These are phyloP conservation scores for Philopotamus ludificatus DNA, from an alignment of 1,140 invertebrate genomes.

Conservation along the genomic window DNA sequence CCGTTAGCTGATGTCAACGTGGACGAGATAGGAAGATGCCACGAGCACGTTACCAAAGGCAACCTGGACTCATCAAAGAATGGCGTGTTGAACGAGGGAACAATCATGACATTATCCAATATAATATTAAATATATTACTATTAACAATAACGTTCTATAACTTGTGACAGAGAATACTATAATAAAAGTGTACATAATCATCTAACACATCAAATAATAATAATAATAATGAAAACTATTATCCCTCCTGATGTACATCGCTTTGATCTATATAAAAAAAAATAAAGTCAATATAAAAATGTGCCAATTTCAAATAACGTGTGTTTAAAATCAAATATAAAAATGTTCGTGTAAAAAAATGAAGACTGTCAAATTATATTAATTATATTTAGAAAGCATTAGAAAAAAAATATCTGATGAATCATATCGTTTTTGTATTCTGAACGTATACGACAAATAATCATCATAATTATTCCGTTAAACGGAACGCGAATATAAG, in stretches of 20 bases:
- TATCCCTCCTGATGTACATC: constrained; percentile 13
- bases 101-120: constrained; percentile 16
- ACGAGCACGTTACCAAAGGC: constrained; percentile 39
- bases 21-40: constrained; percentile 38
- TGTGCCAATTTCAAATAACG: constrained; percentile 16
- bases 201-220: not conserved
- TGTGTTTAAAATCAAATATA: constrained; percentile 7
- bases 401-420: too few relatives aligned
- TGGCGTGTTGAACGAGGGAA: constrained; percentile 26
- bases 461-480: not conserved
- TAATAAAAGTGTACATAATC: not conserved
- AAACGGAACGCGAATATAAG: not conserved
- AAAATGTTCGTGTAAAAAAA: constrained; percentile 2
- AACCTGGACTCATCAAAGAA: constrained; percentile 39
- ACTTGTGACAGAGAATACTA: constrained; percentile 31
- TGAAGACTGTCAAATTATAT: constrained; percentile 17
- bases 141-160: constrained; percentile 27
- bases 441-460: too few relatives aligned
- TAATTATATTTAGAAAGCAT: too few relatives aligned
- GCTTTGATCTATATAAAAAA: constrained; percentile 13
- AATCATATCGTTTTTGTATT: too few relatives aligned
- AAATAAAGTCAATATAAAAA: constrained; percentile 21
- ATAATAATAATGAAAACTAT: constrained; percentile 1
- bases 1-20: constrained; percentile 60
- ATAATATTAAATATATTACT: constrained; percentile 17